phyloP scores from a whole-genome alignment of 2,113 vertebrate species.

The Microtus ochrogaster region DNA sequence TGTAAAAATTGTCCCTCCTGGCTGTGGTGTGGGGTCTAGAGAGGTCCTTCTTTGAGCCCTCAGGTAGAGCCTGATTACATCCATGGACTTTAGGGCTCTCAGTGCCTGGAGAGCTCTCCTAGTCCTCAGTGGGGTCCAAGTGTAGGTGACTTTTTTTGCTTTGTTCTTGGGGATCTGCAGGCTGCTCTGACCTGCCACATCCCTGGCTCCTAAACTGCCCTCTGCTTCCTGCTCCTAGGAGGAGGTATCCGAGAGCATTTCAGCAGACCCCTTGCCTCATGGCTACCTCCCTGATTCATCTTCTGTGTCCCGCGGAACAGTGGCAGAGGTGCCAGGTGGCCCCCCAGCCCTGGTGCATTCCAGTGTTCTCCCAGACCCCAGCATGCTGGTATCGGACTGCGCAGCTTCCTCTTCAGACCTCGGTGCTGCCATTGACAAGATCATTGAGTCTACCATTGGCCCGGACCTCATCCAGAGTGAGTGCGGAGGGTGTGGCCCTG shows the following conservation, averaged over 20 bases:
- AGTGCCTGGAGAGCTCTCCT: background rate
- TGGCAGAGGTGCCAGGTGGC: conserved; percentile 90
- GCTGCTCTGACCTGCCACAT: background rate
- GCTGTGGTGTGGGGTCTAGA: background rate
- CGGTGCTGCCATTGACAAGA: conserved; percentile 96
- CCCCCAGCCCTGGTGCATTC: conserved; percentile 94
- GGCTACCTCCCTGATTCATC: conserved; percentile 96
- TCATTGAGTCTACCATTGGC: conserved; percentile 97
- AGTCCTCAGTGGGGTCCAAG: background rate
- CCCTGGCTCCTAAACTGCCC: background rate
- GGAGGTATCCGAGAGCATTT: conserved; percentile 94
- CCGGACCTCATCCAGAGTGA: conserved; percentile 96
- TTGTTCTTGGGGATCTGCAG: background rate
- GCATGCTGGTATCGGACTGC: conserved; percentile 93
- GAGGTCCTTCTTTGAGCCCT: background rate
- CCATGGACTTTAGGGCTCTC: background rate
- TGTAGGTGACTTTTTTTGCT: background rate
- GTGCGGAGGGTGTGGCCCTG: conserved; percentile 46
- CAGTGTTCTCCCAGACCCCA: conserved; percentile 91
- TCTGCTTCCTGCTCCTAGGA: conserved; percentile 83
- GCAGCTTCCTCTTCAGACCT: conserved; percentile 95
- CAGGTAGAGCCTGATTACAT: background rate
- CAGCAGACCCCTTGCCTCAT: conserved; percentile 89
- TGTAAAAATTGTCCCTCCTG: background rate
- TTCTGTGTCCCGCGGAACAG: conserved; percentile 89